Evolutionary conservation across 2,797 vertebrate genomes (phyloP).

Genomic region (Nothura maculosa): DNA sequence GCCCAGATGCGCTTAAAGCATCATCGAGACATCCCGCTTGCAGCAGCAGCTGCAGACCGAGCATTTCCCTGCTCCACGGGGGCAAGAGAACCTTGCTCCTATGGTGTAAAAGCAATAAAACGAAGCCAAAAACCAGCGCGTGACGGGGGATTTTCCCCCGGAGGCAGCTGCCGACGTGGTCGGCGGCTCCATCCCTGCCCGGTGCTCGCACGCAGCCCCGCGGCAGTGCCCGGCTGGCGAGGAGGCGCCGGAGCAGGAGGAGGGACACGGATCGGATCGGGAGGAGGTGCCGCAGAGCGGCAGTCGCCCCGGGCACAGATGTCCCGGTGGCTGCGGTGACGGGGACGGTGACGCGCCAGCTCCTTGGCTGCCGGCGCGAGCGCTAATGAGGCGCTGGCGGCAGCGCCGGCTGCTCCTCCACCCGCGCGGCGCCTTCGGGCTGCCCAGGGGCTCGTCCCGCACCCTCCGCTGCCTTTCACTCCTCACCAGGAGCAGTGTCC

Average conservation of each 20-base stretch:
- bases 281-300: too few species aligned
- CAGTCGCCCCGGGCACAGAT: not conserved
- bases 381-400: not conserved
- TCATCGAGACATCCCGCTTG: not conserved
- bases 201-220: not conserved
- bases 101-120: not conserved
- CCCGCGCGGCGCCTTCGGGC: not conserved
- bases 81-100: rapidly evolving
- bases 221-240: too few species aligned
- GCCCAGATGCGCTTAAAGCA: rapidly evolving
- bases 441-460: rapidly evolving
- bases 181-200: not conserved
- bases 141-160: not conserved
- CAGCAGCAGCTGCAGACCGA: rapidly evolving
- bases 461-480: not conserved
- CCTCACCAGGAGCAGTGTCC: not conserved
- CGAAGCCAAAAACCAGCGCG: not conserved
- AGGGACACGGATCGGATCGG: too few species aligned
- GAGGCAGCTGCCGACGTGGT: rapidly evolving
- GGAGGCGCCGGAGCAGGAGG: too few species aligned
- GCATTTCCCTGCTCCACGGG: rapidly evolving
- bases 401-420: rapidly evolving
- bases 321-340: not conserved
- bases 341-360: not conserved
- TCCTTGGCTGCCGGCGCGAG: not conserved